Evolutionary conservation across 1,140 invertebrate genomes (phyloP).

Genomic region (Drosophila watanabei): DNA sequence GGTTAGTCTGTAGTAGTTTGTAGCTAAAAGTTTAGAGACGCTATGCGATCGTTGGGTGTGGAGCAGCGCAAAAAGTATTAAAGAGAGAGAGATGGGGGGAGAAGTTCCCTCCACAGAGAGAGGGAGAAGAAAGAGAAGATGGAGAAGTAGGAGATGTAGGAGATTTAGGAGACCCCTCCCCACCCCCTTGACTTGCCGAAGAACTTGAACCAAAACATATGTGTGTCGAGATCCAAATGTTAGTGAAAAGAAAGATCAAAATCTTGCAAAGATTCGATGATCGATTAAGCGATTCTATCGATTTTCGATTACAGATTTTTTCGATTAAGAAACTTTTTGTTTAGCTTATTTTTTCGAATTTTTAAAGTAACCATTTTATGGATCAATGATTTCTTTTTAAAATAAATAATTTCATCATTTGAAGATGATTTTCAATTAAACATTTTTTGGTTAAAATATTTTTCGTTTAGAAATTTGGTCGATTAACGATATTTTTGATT

Average conservation of each 20-base stretch:
- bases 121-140: not conserved
- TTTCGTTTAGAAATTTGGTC: not conserved
- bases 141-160: not conserved
- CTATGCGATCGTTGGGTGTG: conserved; percentile 56
- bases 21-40: conserved; percentile 80
- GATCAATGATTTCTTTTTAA: not conserved
- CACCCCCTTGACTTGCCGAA: conserved; percentile 41
- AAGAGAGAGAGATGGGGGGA: conserved; percentile 13
- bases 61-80: conserved; percentile 75
- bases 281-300: conserved; percentile 13
- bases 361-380: too few species aligned
- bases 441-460: not conserved
- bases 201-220: conserved; percentile 69
- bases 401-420: not conserved
- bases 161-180: not conserved
- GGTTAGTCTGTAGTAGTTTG: conserved; percentile 60
- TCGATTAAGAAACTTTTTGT: not conserved
- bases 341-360: not conserved
- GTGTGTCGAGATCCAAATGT: conserved; percentile 55
- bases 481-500: not conserved
- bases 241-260: conserved; percentile 51
- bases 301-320: conserved; percentile 50
- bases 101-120: not conserved
- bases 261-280: conserved; percentile 59
- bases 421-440: not conserved